These are phyloP conservation scores for Heterodera carotae DNA, from an alignment of 1,140 invertebrate species.

Conservation along the genomic window DNA sequence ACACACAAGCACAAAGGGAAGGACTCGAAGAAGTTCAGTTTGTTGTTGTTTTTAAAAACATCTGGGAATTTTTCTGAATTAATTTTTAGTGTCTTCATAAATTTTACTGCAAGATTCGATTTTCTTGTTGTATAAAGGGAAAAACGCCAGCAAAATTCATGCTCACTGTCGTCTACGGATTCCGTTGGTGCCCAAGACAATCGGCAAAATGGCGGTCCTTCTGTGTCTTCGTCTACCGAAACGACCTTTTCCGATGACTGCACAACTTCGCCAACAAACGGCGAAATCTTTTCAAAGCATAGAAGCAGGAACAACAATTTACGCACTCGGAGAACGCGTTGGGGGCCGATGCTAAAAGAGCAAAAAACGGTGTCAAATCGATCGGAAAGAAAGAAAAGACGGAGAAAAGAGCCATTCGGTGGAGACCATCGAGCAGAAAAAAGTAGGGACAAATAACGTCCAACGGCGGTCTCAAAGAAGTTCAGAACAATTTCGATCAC, in stretches of 20 bases:
- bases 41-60: not conserved
- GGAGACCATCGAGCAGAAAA: not conserved
- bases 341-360: conserved; percentile 14
- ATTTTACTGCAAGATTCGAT: not conserved
- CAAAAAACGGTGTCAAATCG: conserved; percentile 3
- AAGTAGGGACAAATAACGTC: not conserved
- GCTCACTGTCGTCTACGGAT: not conserved
- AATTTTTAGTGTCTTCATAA: no score
- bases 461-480: not conserved
- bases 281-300: no score
- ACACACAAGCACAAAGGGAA: not conserved
- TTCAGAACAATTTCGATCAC: conserved; percentile 33
- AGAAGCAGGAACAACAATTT: not conserved
- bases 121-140: not conserved
- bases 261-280: conserved; percentile 8
- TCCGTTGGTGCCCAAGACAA: not conserved
- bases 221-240: not conserved
- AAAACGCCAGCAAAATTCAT: not conserved
- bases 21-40: conserved; percentile 22
- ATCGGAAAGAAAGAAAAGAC: not conserved
- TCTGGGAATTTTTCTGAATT: no score
- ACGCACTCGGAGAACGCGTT: not conserved
- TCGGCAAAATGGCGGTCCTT: not conserved
- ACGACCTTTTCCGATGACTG: not conserved
- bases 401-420: conserved; percentile 2